Evolutionary conservation across 1,140 invertebrate genomes (phyloP), one percentile per base, ranked within the genome.

Genomic region (Zaprionus tsacasi): DNA sequence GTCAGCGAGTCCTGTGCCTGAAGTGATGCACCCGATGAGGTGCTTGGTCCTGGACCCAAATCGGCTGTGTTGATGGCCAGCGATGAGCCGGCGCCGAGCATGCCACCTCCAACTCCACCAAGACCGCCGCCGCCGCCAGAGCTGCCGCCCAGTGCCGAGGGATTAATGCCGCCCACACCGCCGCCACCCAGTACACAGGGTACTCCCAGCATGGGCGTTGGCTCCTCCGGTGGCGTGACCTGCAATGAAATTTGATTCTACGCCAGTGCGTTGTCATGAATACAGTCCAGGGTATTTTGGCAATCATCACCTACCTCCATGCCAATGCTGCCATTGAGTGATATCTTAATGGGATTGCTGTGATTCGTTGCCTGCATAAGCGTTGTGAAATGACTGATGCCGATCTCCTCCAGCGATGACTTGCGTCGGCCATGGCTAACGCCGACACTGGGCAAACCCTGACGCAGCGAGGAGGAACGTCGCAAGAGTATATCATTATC

Each of bases 381-480:
- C 4, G 94, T 94, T 61, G 95, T 95, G 80, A 95, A 95, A 81
- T 96, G 95, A 40, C 96, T 96, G 63, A 97, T 94, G 60, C 97
- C 97, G 71, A 98, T 96, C 92, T 98, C 96, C 92, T 98, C 97
- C 36, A 97, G 93, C 83, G 96, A 97, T 91, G 96, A 97, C 88
- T 97, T 97, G 63, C 96, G 93, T 30, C 95, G 93, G 7, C 87
- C 94, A 85, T 91, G 93, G 81, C 77, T 94, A 76, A 93, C 94
- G 59, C 93, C 93, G 55, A 87, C 93, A 81, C 85, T 94, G 80
- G 82, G 93, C 48, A 97, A 92, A 0, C 96, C 96, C 85, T 97
- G 96, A 12, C 97, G 94, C 15, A 98, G 92, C 1, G 97, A 98
- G 87, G 97, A 97, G 50, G 96, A 97, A 66, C 97, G 94, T 67